These are phyloP conservation scores for Gasterosteus nipponicus DNA, from an alignment of 2,113 vertebrate genomes.

Conservation along the genomic window DNA sequence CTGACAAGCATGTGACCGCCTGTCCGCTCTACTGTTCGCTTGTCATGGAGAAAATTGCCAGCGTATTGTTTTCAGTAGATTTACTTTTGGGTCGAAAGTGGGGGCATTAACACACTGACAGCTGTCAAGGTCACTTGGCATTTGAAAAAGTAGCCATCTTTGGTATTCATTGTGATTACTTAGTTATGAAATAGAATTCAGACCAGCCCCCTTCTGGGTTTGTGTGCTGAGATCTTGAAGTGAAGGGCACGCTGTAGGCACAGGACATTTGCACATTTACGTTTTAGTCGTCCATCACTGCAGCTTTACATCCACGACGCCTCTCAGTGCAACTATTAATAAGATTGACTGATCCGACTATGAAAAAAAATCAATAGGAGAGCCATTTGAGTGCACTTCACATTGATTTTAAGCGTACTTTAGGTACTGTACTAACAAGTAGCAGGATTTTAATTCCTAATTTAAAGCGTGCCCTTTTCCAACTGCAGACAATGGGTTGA, in stretches of 20 bases:
- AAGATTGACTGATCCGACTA: constrained; percentile 68
- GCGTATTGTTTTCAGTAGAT: constrained; percentile 54
- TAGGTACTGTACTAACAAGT: constrained; percentile 55
- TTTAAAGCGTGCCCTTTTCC: not conserved
- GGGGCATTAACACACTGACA: not conserved
- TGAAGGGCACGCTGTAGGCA: constrained; percentile 55
- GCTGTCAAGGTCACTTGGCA: constrained; percentile 16
- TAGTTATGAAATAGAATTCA: constrained; percentile 3
- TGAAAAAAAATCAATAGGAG: constrained; percentile 69
- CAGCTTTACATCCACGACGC: constrained; percentile 17
- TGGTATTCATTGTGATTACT: not conserved
- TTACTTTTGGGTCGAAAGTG: constrained; percentile 10
- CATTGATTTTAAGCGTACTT: constrained; percentile 59
- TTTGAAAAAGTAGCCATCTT: not conserved
- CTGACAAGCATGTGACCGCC: constrained; percentile 32
- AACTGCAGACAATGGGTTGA: constrained; percentile 6
- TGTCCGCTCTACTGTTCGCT: constrained; percentile 38
- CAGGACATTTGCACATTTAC: constrained; percentile 59
- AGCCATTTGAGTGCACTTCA: constrained; percentile 55
- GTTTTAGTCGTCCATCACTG: constrained; percentile 53
- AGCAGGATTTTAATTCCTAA: constrained; percentile 17
- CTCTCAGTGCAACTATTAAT: constrained; percentile 46
- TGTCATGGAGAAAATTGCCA: constrained; percentile 67
- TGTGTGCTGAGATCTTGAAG: constrained; percentile 55
- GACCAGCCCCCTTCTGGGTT: not conserved